A percentile compares a stretch with the other conserved stretches of the same genome.
These are phyloP conservation scores for Melanocharis versteri DNA, from an alignment of 2,113 vertebrate species.

Conservation along the genomic window DNA sequence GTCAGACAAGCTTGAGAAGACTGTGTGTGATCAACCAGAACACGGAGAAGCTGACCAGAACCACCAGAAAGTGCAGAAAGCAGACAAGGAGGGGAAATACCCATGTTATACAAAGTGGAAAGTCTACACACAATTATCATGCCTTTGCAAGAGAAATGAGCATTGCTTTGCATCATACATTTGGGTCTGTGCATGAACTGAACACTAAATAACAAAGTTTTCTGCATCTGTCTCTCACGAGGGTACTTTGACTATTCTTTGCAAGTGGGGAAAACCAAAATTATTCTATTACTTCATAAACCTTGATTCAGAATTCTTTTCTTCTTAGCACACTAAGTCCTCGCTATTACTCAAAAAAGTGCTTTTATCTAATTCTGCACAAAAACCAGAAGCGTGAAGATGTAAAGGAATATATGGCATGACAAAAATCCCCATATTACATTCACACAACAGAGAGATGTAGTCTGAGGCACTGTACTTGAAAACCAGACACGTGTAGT, in stretches of 20 bases:
- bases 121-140: neutral
- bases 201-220: neutral
- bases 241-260: neutral
- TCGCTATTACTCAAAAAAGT: neutral
- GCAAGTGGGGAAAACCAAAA: neutral
- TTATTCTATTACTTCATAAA: neutral
- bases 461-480: neutral
- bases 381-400: neutral
- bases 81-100: neutral
- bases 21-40: neutral
- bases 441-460: neutral
- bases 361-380: neutral
- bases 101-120: neutral
- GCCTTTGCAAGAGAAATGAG: neutral
- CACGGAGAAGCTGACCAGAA: neutral
- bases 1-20: neutral
- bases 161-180: neutral
- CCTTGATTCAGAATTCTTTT: neutral
- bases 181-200: neutral
- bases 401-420: neutral
- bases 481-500: neutral
- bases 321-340: neutral
- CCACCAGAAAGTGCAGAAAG: neutral
- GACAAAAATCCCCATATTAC: neutral
- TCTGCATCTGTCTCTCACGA: neutral